Percentiles rank a stretch among this genome's conserved stretches.
phyloP scores from a whole-genome alignment of 2,888 invertebrate species.

The Ctenicera cuprea region DNA sequence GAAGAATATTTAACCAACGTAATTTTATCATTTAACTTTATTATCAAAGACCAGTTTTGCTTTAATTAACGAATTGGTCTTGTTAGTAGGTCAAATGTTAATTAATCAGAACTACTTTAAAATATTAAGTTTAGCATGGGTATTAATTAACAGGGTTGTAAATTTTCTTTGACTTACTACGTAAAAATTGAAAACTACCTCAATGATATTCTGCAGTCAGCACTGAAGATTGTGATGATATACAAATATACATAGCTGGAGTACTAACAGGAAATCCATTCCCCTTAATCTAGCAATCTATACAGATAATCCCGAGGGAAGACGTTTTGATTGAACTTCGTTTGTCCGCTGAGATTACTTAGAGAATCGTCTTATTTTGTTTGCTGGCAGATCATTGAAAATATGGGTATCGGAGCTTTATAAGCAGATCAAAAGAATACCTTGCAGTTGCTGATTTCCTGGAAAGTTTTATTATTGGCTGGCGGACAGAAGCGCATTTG shows the following conservation, averaged over 20 bases:
- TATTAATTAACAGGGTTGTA: too few relatives aligned
- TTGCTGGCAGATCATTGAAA: constrained; percentile 40
- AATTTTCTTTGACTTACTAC: too few relatives aligned
- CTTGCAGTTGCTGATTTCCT: neutral
- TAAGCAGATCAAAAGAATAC: constrained; percentile 20
- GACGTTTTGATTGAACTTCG: constrained; percentile 57
- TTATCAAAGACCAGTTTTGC: too few relatives aligned
- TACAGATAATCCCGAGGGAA: constrained; percentile 58
- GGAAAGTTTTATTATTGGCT: neutral
- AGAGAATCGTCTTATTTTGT: constrained; percentile 48
- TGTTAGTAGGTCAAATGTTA: too few relatives aligned
- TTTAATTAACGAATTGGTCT: too few relatives aligned
- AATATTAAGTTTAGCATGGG: too few relatives aligned
- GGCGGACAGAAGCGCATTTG: too few relatives aligned
- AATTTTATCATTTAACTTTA: too few relatives aligned
- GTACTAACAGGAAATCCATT: constrained; percentile 57
- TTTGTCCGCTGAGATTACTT: constrained; percentile 48
- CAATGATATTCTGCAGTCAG: neutral
- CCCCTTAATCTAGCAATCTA: constrained; percentile 60
- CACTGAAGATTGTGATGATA: constrained; percentile 32
- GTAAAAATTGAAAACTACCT: neutral
- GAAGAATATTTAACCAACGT: neutral
- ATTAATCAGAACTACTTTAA: too few relatives aligned
- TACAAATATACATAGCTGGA: constrained; percentile 45
- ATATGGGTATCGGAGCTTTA: constrained; percentile 12